Evolutionary conservation across 1,140 invertebrate species (phyloP).

Genomic region (Drosophila aff.): DNA sequence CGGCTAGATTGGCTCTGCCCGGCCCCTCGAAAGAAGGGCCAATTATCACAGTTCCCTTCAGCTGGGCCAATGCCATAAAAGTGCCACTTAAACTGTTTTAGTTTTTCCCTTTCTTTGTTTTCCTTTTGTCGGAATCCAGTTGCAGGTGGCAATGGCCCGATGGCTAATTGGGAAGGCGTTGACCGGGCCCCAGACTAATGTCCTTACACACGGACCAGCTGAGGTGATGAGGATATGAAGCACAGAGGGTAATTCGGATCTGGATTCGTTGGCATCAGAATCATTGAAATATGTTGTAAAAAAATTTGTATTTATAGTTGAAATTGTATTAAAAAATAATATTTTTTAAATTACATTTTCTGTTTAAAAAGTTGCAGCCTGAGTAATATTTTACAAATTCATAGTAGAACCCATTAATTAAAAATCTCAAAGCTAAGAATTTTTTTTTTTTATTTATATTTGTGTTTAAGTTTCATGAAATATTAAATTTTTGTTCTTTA

Average conservation of each 20-base stretch:
- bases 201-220: constrained; percentile 14
- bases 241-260: constrained; percentile 1
- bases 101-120: constrained; percentile 53
- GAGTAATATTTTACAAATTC: too few species aligned
- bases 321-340: too few species aligned
- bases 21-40: constrained; percentile 12
- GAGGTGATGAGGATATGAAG: neutral
- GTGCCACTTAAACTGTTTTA: constrained; percentile 81
- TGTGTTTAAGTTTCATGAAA: too few species aligned
- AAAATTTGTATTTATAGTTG: neutral
- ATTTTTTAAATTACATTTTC: too few species aligned
- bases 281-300: neutral
- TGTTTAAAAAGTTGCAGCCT: too few species aligned
- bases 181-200: constrained; percentile 32
- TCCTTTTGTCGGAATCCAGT: constrained; percentile 44
- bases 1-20: constrained; percentile 45
- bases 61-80: constrained; percentile 72
- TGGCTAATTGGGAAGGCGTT: constrained; percentile 47
- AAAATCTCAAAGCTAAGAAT: too few species aligned
- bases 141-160: constrained; percentile 61
- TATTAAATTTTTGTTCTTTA: too few species aligned
- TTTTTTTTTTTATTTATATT: too few species aligned
- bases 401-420: too few species aligned
- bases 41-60: constrained; percentile 65
- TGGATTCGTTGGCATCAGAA: neutral